Base-by-base conservation (phyloP, 2,888 invertebrate genomes). In the Rugalucina vietnamica region DNA sequence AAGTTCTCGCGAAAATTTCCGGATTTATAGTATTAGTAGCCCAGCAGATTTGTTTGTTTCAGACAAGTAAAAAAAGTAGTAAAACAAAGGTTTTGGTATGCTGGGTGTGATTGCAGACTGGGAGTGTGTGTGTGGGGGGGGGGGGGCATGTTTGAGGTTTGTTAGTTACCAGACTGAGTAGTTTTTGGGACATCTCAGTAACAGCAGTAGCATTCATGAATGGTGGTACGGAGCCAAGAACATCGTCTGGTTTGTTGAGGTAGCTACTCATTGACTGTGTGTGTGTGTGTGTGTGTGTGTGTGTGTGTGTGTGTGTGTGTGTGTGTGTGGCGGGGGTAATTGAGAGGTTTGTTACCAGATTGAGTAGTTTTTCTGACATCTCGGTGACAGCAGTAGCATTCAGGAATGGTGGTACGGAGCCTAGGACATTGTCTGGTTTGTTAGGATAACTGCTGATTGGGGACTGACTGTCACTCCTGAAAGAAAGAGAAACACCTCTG, bases 391-490 rank as follows among this genome's bases (percentile, higher is more conserved):
- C 76, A 60, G 82, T 86, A 4, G 90, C 90, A 82, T 91, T 89
- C 12, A 93, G 89, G 83, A 93, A 93, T 43, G 85, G 75, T 21
- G 93, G 93, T 0, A 89, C 57, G 3, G 87, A 72, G 12, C 93
- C 92, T 10, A 93, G 82, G 29, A 91, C 87, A 36, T 88, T 82
- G 75, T 93, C 92, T n/a, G 89, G 82, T 49, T 89, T 86, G 81
- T 86, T 91, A 24, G 85, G 88, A 32, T 88, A 82, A 37, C 82
- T 88, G 49, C 75, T 81, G 34, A 70, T 73, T 21, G 79, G 50
- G 27, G 81, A 70, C 32, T 80, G 83, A 14, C 82, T 82, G 36
- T 74, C 83, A 24, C 76, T 76, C 71, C 86, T 86, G 57, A 24
- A 85, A 79, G 21, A 34, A 74, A 5, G 29, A 36, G 36, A 4